phyloP scores from a whole-genome alignment of 2,888 invertebrate genomes.

The Willowsia nigromaculata region DNA sequence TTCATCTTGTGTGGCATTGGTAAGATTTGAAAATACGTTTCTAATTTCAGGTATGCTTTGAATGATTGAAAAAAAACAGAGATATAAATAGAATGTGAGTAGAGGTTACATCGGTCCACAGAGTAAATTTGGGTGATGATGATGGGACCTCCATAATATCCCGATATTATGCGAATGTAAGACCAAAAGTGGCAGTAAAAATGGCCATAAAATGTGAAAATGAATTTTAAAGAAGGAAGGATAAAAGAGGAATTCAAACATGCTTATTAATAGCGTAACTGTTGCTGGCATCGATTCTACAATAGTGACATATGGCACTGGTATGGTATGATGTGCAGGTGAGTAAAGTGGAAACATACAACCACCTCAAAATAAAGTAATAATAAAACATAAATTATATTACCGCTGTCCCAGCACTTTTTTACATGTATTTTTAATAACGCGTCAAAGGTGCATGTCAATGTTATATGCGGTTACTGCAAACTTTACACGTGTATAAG shows the following conservation, averaged over 20 bases:
- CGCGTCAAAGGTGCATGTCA: conserved; percentile 22
- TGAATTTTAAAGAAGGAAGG: conserved; percentile 55
- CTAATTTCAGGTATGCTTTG: too few species aligned
- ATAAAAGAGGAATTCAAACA: neutral
- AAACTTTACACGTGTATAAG: conserved; percentile 42
- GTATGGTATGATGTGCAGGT: too few species aligned
- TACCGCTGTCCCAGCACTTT: conserved; percentile 12
- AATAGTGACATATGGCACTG: too few species aligned
- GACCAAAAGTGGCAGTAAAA: conserved; percentile 39
- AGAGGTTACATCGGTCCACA: too few species aligned
- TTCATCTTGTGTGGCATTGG: too few species aligned
- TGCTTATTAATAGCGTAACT: neutral
- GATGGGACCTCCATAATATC: neutral
- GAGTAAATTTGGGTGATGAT: neutral
- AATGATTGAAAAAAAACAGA: too few species aligned
- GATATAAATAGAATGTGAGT: too few species aligned
- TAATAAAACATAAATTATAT: neutral
- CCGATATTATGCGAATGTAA: neutral
- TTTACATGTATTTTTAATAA: conserved; percentile 20
- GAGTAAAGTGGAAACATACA: too few species aligned
- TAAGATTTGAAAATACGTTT: too few species aligned
- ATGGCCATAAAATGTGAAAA: conserved; percentile 54
- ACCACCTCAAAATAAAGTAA: neutral
- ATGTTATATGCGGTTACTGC: neutral
- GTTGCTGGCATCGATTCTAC: neutral